Percentiles rank a stretch among this genome's conserved stretches.
Conservation (phyloP, 2,888 invertebrate genomes). For the Polydrusus pterygomalis region DNA sequence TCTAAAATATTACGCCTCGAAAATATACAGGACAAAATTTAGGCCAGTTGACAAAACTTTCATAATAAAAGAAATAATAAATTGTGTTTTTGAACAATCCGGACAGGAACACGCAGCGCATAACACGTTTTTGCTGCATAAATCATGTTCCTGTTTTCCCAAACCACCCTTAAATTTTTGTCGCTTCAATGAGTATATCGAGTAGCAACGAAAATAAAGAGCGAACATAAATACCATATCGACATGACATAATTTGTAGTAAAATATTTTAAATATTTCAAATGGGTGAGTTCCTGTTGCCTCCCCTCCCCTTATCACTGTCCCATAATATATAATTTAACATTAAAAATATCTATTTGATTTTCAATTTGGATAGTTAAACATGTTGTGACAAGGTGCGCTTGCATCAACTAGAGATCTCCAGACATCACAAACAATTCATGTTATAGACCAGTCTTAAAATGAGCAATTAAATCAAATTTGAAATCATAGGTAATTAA, state of each 20-base stretch:
- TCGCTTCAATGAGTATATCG: conserved; percentile 12
- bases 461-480: too few species aligned
- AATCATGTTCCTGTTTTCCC: conserved; percentile 33
- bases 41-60: conserved; percentile 22
- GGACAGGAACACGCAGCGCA: conserved; percentile 14
- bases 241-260: conserved; percentile 5
- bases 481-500: too few species aligned
- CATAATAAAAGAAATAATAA: conserved; percentile 35
- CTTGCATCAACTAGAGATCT: too few species aligned
- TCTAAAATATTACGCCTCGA: neutral
- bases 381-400: too few species aligned
- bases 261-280: too few species aligned
- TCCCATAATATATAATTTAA: too few species aligned
- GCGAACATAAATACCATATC: conserved; percentile 1
- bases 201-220: conserved; percentile 3
- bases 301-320: too few species aligned
- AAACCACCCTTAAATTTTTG: conserved; percentile 24
- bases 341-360: too few species aligned
- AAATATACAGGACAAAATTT: conserved; percentile 8
- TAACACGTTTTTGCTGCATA: conserved; percentile 31
- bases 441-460: too few species aligned
- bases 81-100: conserved; percentile 31
- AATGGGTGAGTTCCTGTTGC: too few species aligned
- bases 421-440: too few species aligned
- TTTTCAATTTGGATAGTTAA: too few species aligned